These are phyloP conservation scores for Slavum lentiscoides DNA, from an alignment of 2,888 invertebrate genomes.

Conservation along the genomic window DNA sequence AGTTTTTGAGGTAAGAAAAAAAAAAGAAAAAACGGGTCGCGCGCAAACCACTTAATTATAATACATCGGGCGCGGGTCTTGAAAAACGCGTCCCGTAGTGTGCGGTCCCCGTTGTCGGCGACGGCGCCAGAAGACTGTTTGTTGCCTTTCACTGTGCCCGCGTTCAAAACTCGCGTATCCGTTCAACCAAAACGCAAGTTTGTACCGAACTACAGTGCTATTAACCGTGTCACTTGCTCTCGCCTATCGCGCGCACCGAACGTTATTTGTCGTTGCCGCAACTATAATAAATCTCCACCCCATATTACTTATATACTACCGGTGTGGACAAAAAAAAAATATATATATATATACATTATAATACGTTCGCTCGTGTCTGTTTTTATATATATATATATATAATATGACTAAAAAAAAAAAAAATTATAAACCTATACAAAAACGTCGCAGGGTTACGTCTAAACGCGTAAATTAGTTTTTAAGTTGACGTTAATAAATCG, in stretches of 20 bases:
- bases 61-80: too few species aligned
- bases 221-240: constrained; percentile 49
- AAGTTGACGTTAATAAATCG: constrained; percentile 53
- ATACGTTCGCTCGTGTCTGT: neutral
- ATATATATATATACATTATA: neutral
- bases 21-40: too few species aligned
- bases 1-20: too few species aligned
- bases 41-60: too few species aligned
- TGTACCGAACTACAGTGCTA: constrained; percentile 39
- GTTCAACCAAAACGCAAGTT: constrained; percentile 46
- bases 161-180: constrained; percentile 37
- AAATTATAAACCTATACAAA: constrained; percentile 10
- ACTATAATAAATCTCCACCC: constrained; percentile 41
- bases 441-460: constrained; percentile 35
- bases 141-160: neutral
- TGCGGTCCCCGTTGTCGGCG: neutral
- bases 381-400: neutral
- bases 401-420: neutral
- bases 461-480: constrained; percentile 53
- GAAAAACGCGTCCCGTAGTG: too few species aligned
- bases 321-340: neutral
- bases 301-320: neutral
- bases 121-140: neutral
- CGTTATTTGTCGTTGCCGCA: constrained; percentile 49
- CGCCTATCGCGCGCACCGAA: constrained; percentile 21